A percentile compares a stretch with the other conserved stretches of the same genome.
Evolutionary conservation across 2,888 invertebrate species (phyloP).

Genomic region (Gastrophysa polygoni): DNA sequence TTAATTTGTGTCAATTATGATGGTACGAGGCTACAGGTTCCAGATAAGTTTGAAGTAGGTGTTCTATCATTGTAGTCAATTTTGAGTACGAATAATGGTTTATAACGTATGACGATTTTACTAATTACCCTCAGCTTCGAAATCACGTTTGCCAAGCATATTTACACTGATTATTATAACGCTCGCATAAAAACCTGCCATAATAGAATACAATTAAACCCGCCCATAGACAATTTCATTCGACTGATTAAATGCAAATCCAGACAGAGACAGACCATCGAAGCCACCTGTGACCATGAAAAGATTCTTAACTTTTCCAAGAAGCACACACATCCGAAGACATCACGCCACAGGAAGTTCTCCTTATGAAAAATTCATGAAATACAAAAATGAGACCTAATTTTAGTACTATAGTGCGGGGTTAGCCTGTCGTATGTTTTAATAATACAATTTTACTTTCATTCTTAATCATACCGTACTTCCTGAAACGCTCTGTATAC

Average conservation of each 20-base stretch:
- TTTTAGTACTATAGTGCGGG: background rate
- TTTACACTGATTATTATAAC: background rate
- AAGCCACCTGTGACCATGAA: conserved; percentile 15
- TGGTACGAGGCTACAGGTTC: too few relatives aligned
- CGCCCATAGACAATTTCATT: background rate
- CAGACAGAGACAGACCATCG: background rate
- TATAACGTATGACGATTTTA: too few relatives aligned
- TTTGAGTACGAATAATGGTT: background rate
- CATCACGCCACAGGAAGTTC: conserved; percentile 6
- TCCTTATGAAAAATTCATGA: background rate
- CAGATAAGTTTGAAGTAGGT: too few relatives aligned
- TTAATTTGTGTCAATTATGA: too few relatives aligned
- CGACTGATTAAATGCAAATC: conserved; percentile 7
- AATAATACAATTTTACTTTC: background rate
- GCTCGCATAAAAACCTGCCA: background rate
- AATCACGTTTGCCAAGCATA: background rate
- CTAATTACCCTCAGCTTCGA: background rate
- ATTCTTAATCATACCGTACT: background rate
- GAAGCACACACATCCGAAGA: background rate
- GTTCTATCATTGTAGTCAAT: background rate
- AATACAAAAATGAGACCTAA: background rate
- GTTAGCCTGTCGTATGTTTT: background rate
- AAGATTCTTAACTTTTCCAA: background rate
- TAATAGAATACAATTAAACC: background rate
- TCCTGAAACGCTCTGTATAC: background rate